phyloP scores from a whole-genome alignment of 92 coral and sea anemone genomes.

The Porites divaricata region DNA sequence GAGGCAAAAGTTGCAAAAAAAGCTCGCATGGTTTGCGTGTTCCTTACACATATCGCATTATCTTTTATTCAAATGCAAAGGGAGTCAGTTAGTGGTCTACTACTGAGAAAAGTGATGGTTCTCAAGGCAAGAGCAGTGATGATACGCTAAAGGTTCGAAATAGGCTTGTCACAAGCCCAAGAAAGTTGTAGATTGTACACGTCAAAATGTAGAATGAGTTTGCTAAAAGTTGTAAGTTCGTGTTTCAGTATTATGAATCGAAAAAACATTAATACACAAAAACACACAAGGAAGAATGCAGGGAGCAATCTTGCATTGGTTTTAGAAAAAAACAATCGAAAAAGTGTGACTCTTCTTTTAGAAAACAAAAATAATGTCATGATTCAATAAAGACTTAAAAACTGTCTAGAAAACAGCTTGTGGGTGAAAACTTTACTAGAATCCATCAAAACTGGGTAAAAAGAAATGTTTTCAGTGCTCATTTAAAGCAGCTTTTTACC shows the following conservation, averaged over 20 bases:
- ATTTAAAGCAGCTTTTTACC: background rate
- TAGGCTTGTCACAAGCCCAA: background rate
- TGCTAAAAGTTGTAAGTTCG: background rate
- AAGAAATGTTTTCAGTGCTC: too few relatives aligned
- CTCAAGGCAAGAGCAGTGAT: background rate
- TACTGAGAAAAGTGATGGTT: background rate
- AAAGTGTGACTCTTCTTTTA: too few relatives aligned
- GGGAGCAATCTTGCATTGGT: background rate
- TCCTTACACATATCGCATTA: background rate
- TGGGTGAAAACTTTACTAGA: too few relatives aligned
- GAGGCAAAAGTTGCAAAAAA: background rate
- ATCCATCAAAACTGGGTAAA: too few relatives aligned
- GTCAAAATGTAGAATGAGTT: background rate
- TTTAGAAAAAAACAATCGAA: background rate
- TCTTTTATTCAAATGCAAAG: background rate
- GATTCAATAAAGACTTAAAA: too few relatives aligned
- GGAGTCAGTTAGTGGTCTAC: background rate
- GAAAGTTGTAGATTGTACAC: background rate
- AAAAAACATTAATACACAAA: too few relatives aligned
- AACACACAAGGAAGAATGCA: background rate
- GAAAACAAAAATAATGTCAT: too few relatives aligned
- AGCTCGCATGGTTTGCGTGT: background rate
- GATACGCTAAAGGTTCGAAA: background rate
- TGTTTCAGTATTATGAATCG: background rate
- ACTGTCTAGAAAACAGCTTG: too few relatives aligned